These are phyloP conservation scores for Chelon auratus DNA, from an alignment of 2,797 vertebrate species.

Conservation along the genomic window DNA sequence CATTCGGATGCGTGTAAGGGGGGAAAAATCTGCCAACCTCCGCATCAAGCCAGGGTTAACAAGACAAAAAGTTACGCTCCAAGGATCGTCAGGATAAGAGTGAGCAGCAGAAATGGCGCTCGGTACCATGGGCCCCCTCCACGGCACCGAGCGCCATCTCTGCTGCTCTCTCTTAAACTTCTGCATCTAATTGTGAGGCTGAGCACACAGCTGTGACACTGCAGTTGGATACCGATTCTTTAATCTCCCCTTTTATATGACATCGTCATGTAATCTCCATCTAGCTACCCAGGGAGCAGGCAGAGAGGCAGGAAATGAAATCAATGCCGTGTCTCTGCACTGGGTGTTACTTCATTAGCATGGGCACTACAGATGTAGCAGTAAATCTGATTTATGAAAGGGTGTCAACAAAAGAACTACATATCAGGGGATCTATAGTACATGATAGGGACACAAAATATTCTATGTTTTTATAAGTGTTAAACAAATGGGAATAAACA, in stretches of 20 bases:
- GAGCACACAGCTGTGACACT: conserved; percentile 73
- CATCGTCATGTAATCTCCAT: conserved; percentile 77
- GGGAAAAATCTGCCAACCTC: conserved; percentile 55
- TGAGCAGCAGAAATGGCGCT: conserved; percentile 32
- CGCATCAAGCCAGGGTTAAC: conserved; percentile 58
- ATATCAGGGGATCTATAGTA: conserved; percentile 52
- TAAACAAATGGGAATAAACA: conserved; percentile 35
- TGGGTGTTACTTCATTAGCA: conserved; percentile 82
- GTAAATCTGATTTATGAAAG: conserved; percentile 80
- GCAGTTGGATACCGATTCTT: conserved; percentile 71
- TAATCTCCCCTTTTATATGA: conserved; percentile 81
- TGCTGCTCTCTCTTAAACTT: conserved; percentile 48
- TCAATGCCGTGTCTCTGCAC: conserved; percentile 75
- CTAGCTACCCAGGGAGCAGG: conserved; percentile 68
- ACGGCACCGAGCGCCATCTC: conserved; percentile 22
- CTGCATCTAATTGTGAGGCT: conserved; percentile 73
- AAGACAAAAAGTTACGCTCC: conserved; percentile 66
- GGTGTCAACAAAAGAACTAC: conserved; percentile 49
- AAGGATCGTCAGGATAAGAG: conserved; percentile 42
- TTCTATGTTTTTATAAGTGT: conserved; percentile 46
- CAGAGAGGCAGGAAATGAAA: conserved; percentile 83
- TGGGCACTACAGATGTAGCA: conserved; percentile 78
- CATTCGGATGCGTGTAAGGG: conserved; percentile 45
- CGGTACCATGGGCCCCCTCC: conserved; percentile 1
- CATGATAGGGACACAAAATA: conserved; percentile 44